These are phyloP conservation scores for Apocrypta bakeri DNA, from an alignment of 1,140 invertebrate genomes.

Conservation along the genomic window DNA sequence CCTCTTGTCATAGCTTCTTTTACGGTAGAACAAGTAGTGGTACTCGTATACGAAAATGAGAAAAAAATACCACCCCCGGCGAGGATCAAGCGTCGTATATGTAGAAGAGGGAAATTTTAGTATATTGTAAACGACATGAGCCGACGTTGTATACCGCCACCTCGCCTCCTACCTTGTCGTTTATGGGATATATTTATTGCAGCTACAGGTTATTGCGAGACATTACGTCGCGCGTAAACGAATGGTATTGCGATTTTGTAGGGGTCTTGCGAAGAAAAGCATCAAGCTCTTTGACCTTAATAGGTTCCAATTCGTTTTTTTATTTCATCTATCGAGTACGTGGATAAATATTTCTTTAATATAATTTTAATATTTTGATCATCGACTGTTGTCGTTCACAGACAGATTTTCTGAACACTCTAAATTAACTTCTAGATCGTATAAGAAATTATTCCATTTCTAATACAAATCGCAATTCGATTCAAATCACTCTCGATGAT, in stretches of 20 bases:
- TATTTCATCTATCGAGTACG: background rate
- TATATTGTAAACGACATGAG: background rate
- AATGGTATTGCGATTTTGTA: slow-evolving; percentile 6
- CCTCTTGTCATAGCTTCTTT: background rate
- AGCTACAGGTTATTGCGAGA: slow-evolving; percentile 19
- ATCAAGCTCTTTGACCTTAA: background rate
- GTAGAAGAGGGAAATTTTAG: slow-evolving; percentile 7
- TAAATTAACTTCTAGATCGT: too few species aligned
- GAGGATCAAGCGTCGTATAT: background rate
- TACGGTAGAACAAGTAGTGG: background rate
- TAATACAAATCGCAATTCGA: too few species aligned
- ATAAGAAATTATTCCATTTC: too few species aligned
- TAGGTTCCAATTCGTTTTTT: background rate
- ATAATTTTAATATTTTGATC: too few species aligned
- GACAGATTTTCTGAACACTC: too few species aligned
- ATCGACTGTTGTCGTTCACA: too few species aligned
- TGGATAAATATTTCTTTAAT: background rate
- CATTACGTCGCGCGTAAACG: slow-evolving; percentile 6
- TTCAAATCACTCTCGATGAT: too few species aligned
- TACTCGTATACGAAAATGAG: background rate
- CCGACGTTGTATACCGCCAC: background rate
- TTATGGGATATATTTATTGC: slow-evolving; percentile 23
- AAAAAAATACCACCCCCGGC: background rate
- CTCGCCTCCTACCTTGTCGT: background rate
- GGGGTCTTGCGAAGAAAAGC: background rate